A percentile compares a stretch with the other conserved stretches of the same genome.
phyloP scores from a whole-genome alignment of 64 coral and sea anemone species.

The Montipora capricornis region DNA sequence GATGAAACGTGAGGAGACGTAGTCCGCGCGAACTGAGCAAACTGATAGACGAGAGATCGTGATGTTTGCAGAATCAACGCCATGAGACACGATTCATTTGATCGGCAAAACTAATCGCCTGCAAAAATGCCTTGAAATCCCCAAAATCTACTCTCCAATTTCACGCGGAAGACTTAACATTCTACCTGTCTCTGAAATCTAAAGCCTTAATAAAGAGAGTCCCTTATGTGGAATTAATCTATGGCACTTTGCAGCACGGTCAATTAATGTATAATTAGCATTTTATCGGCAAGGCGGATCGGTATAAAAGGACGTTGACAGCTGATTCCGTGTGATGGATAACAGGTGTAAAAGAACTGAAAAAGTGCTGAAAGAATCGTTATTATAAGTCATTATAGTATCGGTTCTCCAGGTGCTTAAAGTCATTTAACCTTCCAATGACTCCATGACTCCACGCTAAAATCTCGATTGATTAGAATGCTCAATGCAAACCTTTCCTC shows the following conservation, averaged over 20 bases:
- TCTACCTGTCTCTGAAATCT: slow-evolving; percentile 28
- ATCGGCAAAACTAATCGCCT: neutral
- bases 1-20: neutral
- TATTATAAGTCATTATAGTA: neutral
- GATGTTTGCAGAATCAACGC: neutral
- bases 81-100: neutral
- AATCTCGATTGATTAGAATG: neutral
- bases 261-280: slow-evolving; percentile 69
- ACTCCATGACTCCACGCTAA: neutral
- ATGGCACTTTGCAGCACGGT: slow-evolving; percentile 13
- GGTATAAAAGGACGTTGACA: slow-evolving; percentile 38
- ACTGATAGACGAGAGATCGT: neutral
- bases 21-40: neutral
- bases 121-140: neutral
- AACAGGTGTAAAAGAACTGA: neutral
- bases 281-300: slow-evolving; percentile 77
- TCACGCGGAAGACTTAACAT: slow-evolving; percentile 19
- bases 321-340: slow-evolving; percentile 4
- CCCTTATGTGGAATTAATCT: slow-evolving; percentile 14
- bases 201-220: slow-evolving; percentile 12
- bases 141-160: neutral
- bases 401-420: slow-evolving; percentile 4
- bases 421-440: slow-evolving; percentile 26
- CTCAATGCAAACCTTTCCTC: neutral
- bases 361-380: neutral